Evolutionary conservation across 2,888 invertebrate genomes (phyloP), one percentile per base, ranked within the genome.

Genomic region (Eilema griseolum): DNA sequence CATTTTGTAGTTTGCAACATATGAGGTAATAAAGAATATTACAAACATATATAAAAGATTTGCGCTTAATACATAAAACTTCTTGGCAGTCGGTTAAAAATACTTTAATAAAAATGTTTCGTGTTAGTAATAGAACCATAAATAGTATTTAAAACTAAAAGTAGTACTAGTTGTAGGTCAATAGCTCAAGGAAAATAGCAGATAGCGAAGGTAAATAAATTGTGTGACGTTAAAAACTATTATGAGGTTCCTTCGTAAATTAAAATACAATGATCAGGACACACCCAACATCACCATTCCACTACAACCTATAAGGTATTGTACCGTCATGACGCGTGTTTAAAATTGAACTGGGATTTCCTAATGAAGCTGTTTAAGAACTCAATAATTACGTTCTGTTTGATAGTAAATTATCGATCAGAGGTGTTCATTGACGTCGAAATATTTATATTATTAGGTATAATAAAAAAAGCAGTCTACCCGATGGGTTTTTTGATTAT

Each of bases 281-380:
- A 63, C 63, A 26, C 46, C 63, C 46, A 63, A 46, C 41, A 26
- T 46, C 41, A 26, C 10, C 46, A 46, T 63, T 63, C 28, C 2
- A 20, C 41, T 63, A 46, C 41, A 20, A 46, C 46, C 14, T 41
- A 46, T 46, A 20, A 46, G 16, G 46, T 20, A 20, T 28, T n/a
- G 41, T 41, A 12, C 46, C 26, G 63, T 20, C 16, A 41, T 46
- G 46, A 46, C n/a, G n/a, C 11, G 26, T 63, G n/a, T n/a, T 63
- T 63, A 46, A 63, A 46, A n/a, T 2, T 26, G 20, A 14, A 46
- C 7, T 46, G 46, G 46, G 46, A 46, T 20, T 20, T 46, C 46
- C 46, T 46, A 46, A 20, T 46, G 20, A 41, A 41, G 41, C 16
- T 3, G 16, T 41, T 41, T 41, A 41, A 33, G 37, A 37, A 37